A percentile compares a stretch with the other conserved stretches of the same genome.
Evolutionary conservation across 2,797 vertebrate genomes (phyloP).

Genomic region (Paguma larvata): DNA sequence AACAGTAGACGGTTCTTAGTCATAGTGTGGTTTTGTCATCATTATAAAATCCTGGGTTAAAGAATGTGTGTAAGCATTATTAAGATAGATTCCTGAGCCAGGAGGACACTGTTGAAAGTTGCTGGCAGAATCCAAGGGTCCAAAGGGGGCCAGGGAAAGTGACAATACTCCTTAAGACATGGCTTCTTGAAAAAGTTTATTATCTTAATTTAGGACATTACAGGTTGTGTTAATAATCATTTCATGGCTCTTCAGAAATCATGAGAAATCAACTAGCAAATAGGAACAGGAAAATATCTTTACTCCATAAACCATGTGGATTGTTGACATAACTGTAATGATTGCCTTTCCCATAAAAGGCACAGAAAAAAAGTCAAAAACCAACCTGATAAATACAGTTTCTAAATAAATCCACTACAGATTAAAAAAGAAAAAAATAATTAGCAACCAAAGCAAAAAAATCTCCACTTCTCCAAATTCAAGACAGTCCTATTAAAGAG

Average conservation of each 20-base stretch:
- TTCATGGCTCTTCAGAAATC: background rate
- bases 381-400: background rate
- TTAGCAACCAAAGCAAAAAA: background rate
- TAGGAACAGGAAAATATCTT: background rate
- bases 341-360: constrained; percentile 4
- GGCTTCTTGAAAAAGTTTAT: background rate
- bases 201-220: background rate
- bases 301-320: background rate
- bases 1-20: background rate
- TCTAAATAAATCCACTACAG: constrained; percentile 40
- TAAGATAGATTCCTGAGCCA: background rate
- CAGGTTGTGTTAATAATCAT: background rate
- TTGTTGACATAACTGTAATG: background rate
- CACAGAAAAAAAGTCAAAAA: background rate
- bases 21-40: background rate
- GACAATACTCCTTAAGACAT: background rate
- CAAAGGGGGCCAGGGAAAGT: background rate
- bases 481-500: background rate
- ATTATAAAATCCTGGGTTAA: constrained; percentile 1
- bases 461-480: background rate
- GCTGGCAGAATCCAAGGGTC: background rate
- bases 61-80: background rate
- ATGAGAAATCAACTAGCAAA: background rate
- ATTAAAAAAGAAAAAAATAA: background rate
- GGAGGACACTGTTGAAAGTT: background rate